phyloP scores from a whole-genome alignment of 2,888 invertebrate species.

The Agrenia bidenticulata region DNA sequence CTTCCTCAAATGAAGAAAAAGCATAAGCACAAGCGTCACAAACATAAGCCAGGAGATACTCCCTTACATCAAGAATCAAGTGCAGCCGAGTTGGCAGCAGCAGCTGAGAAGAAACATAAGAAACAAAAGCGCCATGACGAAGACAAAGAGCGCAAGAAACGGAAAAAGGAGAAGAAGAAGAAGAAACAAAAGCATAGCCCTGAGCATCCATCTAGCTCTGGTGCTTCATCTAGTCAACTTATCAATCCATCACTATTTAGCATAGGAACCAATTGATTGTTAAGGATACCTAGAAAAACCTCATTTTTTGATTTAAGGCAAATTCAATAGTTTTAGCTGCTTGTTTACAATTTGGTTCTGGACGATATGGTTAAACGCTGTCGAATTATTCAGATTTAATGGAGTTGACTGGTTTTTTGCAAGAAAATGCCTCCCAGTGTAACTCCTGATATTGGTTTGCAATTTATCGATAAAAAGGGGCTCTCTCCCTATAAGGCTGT shows the following conservation, averaged over 20 bases:
- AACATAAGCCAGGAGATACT: constrained; percentile 82
- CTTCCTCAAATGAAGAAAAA: constrained; percentile 89
- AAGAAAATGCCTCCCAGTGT: no score
- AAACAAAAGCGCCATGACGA: constrained; percentile 91
- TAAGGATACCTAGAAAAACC: no score
- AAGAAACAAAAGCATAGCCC: constrained; percentile 94
- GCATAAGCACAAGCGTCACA: constrained; percentile 93
- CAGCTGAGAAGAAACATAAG: constrained; percentile 93
- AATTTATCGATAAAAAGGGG: no score
- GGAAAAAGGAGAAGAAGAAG: constrained; percentile 92
- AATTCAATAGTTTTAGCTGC: no score
- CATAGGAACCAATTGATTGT: constrained; percentile 2
- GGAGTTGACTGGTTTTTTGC: no score
- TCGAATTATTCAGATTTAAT: no score
- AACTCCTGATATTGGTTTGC: no score
- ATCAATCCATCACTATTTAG: constrained; percentile 9
- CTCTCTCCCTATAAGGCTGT: no score
- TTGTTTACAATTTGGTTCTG: no score
- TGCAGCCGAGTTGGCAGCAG: constrained; percentile 62
- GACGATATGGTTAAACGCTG: no score
- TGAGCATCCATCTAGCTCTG: constrained; percentile 66
- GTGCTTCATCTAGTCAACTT: constrained; percentile 57
- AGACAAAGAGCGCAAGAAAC: constrained; percentile 87
- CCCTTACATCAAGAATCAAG: constrained; percentile 45
- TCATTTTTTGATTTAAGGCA: no score